Base-by-base conservation (phyloP, 2,797 vertebrate species). In the Dipus sagitta region DNA sequence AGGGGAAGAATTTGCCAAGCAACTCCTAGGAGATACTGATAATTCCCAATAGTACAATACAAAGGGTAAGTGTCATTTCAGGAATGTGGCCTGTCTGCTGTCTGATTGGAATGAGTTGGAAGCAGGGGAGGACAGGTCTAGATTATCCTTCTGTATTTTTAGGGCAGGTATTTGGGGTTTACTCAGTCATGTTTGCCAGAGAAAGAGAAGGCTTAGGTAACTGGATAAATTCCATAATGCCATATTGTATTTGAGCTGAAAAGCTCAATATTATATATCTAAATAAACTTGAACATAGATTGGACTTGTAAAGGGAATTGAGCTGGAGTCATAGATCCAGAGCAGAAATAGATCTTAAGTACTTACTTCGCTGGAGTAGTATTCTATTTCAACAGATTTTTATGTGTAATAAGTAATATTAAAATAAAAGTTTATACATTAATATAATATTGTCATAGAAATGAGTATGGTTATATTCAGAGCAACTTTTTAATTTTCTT, bases 351-450 rank as follows among this genome's bases (percentile, higher is more conserved):
- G 6, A 74, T 77, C 91, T 54, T 24, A 89, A 91, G 17, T 78
- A 72, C 26, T 60, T 76, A 68, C 7, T 15, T 94, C n/a, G 71
- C 11, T 32, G 65, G 20, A 58, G 86, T 75, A 64, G 18, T 42
- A 65, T 91, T 70, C 58, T 60, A 28, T 64, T 87, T 95, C 6
- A 65, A 76, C 86, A 23, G 12, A 86, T 86, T 90, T 24, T 92
- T 89, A 58, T 81, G 42, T 84, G 20, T 54, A 89, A 80, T 70
- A 70, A 76, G 24, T 79, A 93, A 92, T 91, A 65, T 88, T 78
- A 72, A 86, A 32, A 81, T 30, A 68, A 88, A 92, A 42, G 2
- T 42, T 23, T 86, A 58, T 2, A 32, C 13, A 21, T 79, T 91
- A 92, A 89, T 4, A 54, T 32, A 81, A 75, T 76, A 60, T 88